A percentile compares a stretch with the other conserved stretches of the same genome.
phyloP scores from a whole-genome alignment of 1,140 invertebrate genomes.

The Zophobas morio region DNA sequence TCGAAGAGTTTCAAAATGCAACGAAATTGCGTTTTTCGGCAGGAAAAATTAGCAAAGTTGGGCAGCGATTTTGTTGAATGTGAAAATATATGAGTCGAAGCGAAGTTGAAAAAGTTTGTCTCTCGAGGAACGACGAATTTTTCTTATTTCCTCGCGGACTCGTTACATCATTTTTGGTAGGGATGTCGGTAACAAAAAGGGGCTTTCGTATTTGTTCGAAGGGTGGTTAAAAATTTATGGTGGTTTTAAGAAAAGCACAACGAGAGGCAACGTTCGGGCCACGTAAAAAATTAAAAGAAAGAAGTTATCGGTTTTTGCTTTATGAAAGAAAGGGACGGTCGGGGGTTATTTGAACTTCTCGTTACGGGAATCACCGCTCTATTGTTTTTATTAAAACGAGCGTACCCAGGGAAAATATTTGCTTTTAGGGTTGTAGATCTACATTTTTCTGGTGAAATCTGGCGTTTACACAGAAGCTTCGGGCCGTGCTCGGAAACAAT shows the following conservation, averaged over 20 bases:
- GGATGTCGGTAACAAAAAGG: background rate
- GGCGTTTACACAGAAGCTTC: background rate
- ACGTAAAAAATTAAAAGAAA: conserved; percentile 12
- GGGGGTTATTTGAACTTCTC: conserved; percentile 15
- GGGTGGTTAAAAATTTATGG: background rate
- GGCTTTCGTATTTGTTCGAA: background rate
- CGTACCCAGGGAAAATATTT: background rate
- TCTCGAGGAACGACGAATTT: background rate
- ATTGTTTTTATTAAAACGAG: conserved; percentile 12
- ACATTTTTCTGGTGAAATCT: background rate
- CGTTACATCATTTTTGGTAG: background rate
- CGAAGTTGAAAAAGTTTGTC: background rate
- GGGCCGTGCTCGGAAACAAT: background rate
- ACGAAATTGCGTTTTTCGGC: too few relatives aligned
- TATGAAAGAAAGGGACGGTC: conserved; percentile 10
- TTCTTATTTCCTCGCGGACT: background rate
- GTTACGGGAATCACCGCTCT: conserved; percentile 20
- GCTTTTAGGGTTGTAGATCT: background rate
- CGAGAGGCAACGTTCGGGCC: background rate
- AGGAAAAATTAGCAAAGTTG: too few relatives aligned
- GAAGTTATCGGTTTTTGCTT: conserved; percentile 10
- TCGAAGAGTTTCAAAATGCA: background rate
- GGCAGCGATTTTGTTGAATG: too few relatives aligned
- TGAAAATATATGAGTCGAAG: too few relatives aligned
- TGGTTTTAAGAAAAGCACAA: background rate